These are phyloP conservation scores for Psittacula echo DNA, from an alignment of 2,797 vertebrate species.

Conservation along the genomic window DNA sequence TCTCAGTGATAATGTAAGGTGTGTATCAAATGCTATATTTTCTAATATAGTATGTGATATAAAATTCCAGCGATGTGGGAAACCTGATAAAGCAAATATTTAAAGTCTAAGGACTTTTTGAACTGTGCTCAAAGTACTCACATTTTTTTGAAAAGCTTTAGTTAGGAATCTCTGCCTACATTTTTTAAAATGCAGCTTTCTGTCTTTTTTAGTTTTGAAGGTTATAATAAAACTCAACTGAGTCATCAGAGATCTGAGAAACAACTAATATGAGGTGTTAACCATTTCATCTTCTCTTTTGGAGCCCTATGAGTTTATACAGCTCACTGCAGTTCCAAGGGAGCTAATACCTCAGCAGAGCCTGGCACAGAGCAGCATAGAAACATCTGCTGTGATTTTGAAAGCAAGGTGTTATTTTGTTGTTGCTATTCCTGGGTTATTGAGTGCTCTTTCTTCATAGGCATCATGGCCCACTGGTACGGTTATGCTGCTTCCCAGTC, in stretches of 20 bases:
- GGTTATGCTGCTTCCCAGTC: background rate
- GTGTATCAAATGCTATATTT: background rate
- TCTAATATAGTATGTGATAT: background rate
- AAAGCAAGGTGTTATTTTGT: background rate
- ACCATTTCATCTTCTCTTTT: background rate
- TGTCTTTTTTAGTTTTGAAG: background rate
- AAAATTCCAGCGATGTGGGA: background rate
- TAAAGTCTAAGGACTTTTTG: background rate
- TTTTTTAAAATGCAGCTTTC: background rate
- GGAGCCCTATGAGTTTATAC: background rate
- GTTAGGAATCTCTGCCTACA: background rate
- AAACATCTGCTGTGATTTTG: background rate
- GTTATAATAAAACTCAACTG: background rate
- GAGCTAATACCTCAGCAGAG: background rate
- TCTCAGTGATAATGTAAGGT: background rate
- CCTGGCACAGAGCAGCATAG: fast-evolving
- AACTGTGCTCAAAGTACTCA: background rate
- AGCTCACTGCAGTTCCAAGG: background rate
- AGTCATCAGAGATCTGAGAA: background rate
- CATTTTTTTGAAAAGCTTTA: background rate
- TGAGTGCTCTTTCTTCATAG: background rate
- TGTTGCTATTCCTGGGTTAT: background rate
- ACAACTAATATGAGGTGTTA: background rate
- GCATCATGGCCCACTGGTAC: background rate
- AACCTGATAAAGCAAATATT: background rate